Evolutionary conservation across 2,888 invertebrate genomes (phyloP), one percentile per base, ranked within the genome.

Genomic region (Cataglyphis cursor): DNA sequence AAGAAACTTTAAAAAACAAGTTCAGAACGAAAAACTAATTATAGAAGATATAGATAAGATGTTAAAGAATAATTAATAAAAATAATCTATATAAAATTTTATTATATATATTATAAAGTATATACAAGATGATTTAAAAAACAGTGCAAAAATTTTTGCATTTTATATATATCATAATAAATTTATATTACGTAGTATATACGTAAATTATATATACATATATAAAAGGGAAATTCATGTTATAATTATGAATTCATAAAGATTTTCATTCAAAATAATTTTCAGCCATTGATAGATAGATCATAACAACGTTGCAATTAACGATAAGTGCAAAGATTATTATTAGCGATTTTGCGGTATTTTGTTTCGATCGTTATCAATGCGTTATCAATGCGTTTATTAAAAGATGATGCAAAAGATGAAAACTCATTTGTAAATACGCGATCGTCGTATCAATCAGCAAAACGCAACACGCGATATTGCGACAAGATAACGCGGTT

Each of bases 401-500:
- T 68, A 48, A 78, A 68, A 68, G 31, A n/a, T n/a, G n/a, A n/a
- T 21, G 68, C 21, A 3, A 9, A 28, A 57, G 57, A 21, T 57
- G 21, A 76, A 31, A 68, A 54, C 31, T 59, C 59, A 44, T 44
- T 59, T 18, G 57, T 44, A 68, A 62, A 68, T 21, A 12, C 18
- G 8, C 48, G 54, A 75, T 75, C n/a, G 59, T 35, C 57, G 28
- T 66, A n/a, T 57, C 51, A 66, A 6, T 12, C 35, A 18, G 57
- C 21, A 21, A 35, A 70, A 24, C 61, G 44, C 57, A 18, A 66
- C 66, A 21, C 31, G 31, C 68, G 57, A 68, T 44, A 68, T 18
- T 44, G 41, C 70, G 28, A 70, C 54, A 15, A 54, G 28, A 35
- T 70, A 70, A 80, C 59, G 70, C 35, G 78, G 59, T 70, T 80